Base-by-base conservation (phyloP, 2,797 vertebrate species). In the Phrynocephalus vlangalii region DNA sequence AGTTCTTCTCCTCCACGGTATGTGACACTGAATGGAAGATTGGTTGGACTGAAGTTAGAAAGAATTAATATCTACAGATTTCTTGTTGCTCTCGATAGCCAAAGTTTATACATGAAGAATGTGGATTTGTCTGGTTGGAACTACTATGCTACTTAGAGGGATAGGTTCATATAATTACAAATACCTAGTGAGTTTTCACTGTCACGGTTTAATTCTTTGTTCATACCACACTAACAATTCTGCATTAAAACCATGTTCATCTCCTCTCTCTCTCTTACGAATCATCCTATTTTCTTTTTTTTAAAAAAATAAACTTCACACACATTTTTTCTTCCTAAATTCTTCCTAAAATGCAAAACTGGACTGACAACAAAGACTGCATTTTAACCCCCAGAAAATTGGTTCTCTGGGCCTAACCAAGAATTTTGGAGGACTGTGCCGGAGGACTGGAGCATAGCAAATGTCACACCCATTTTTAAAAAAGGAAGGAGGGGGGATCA, bases 241-340 rank as follows among this genome's bases (percentile, higher is more conserved):
- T 56, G 52, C 13, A 7, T 56, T 56, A 56, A 56, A 52, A 56
- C 8, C 52, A 3, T 38, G 76, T 16, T 56, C 52, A 15, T 79
- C 30, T 28, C 52, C 60, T 60, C 28, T 79, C 26, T 50, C 7
- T 68, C 33, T 68, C 33, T 33, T n/a, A 82, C 2, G 13, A 72
- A 82, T n/a, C 66, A 22, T 52, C 16, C 26, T 48, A n/a, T 82
- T 82, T 68, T 30, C 60, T 84, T 78, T 78, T 82, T 68, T 52
- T 56, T 9, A 2, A 2, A 68, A 52, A 85, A 48, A 30, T 68
- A 8, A 68, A 44, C 38, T 3, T 30, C 67, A 50, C 6, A 8
- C 11, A 38, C 70, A 16, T 1, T 48, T 0, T 48, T 80, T 73
- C 20, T 73, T 68, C 22, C 28, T 56, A 56, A 56, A 56, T 13